These are phyloP conservation scores for Diacarnus erythraeanus DNA, from an alignment of 37 sponge, comb jelly and placozoan genomes.

Conservation along the genomic window DNA sequence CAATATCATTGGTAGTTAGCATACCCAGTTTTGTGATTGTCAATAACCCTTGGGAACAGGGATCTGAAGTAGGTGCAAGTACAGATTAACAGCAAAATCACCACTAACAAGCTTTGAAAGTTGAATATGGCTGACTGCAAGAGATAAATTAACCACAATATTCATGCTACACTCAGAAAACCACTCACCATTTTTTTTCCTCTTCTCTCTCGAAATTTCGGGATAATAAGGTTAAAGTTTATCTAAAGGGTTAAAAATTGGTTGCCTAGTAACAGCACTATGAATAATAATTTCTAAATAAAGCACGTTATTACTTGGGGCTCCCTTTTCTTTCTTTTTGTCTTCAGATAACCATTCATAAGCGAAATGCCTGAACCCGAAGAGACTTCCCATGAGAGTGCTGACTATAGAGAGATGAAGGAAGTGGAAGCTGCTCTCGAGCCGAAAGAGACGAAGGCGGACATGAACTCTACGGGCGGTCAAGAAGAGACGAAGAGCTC, in stretches of 20 bases:
- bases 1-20: neutral
- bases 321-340: neutral
- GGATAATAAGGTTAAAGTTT: neutral
- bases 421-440: neutral
- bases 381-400: neutral
- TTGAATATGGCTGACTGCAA: constrained; percentile 92
- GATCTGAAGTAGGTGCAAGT: constrained; percentile 86
- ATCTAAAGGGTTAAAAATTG: neutral
- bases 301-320: neutral
- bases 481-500: neutral
- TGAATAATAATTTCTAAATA: too few species aligned
- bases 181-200: neutral
- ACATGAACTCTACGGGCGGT: neutral
- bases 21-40: constrained; percentile 86
- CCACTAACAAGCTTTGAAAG: constrained; percentile 92
- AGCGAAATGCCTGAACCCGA: neutral
- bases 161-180: neutral
- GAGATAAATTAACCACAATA: neutral
- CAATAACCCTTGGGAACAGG: constrained; percentile 75
- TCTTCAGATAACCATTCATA: neutral
- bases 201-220: neutral
- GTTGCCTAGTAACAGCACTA: neutral
- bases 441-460: neutral
- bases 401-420: neutral
- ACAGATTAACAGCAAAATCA: constrained; percentile 84